A percentile compares a stretch with the other conserved stretches of the same genome.
These are phyloP conservation scores for Nannobrachium achirus DNA, from an alignment of 2,113 vertebrate genomes.

Conservation along the genomic window DNA sequence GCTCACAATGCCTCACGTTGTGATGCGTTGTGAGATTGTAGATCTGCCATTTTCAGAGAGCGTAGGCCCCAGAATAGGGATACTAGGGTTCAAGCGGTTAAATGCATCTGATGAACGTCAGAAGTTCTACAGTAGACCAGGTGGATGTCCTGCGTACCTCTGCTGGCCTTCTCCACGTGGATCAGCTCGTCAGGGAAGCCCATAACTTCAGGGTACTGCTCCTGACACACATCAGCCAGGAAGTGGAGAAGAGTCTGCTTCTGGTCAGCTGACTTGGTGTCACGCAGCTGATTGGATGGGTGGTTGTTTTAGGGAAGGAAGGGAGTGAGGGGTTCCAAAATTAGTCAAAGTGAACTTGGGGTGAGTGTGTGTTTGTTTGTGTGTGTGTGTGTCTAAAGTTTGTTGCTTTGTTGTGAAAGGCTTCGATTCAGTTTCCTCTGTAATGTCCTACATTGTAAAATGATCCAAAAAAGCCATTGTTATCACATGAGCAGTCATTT, in stretches of 20 bases:
- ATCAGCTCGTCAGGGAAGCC: constrained; percentile 87
- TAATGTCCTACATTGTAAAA: too few relatives aligned
- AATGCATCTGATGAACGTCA: too few relatives aligned
- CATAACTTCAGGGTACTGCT: constrained; percentile 84
- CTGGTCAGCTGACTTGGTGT: constrained; percentile 84
- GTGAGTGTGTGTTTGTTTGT: not conserved
- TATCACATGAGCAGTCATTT: too few relatives aligned
- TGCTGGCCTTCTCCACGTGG: constrained; percentile 92
- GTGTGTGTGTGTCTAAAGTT: not conserved
- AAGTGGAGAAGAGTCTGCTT: constrained; percentile 91
- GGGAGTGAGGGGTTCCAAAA: not conserved
- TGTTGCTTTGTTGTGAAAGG: not conserved
- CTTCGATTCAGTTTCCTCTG: too few relatives aligned
- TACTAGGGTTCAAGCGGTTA: too few relatives aligned
- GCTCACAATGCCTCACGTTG: too few relatives aligned
- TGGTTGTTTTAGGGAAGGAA: constrained; percentile 4
- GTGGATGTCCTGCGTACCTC: constrained; percentile 76
- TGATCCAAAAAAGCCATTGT: too few relatives aligned
- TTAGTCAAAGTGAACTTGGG: not conserved
- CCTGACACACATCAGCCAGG: constrained; percentile 86
- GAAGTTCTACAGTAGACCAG: too few relatives aligned
- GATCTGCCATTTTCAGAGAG: too few relatives aligned
- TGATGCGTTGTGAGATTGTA: too few relatives aligned
- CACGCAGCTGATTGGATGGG: constrained; percentile 77
- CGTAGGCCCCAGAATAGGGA: too few relatives aligned